Conservation (phyloP, 2,888 invertebrate species). For the Laspeyria flexula region DNA sequence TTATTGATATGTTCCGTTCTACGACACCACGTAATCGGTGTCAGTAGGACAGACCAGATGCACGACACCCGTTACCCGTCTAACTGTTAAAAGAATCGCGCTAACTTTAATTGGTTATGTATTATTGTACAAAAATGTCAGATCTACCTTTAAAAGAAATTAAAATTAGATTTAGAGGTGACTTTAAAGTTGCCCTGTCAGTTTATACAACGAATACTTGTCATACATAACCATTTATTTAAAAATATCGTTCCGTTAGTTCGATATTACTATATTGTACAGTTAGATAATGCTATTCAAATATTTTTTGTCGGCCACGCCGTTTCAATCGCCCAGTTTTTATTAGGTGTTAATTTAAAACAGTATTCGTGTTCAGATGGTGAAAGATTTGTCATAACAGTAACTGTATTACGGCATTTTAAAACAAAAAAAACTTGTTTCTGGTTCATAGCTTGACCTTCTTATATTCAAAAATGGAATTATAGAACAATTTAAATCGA, state of each 20-base stretch:
- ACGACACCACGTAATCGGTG: conserved; percentile 67
- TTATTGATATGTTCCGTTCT: conserved; percentile 60
- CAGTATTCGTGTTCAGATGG: conserved; percentile 42
- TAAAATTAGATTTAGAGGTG: too few relatives aligned
- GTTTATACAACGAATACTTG: too few relatives aligned
- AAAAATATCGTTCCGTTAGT: conserved; percentile 51
- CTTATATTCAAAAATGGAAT: conserved; percentile 16
- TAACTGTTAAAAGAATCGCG: conserved; percentile 79
- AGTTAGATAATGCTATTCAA: conserved; percentile 57
- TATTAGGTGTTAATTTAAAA: conserved; percentile 53
- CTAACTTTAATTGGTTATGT: conserved; percentile 64
- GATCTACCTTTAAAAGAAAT: conserved; percentile 28
- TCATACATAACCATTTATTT: conserved; percentile 29
- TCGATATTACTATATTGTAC: conserved; percentile 54
- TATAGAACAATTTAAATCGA: conserved; percentile 2
- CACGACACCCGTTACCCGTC: conserved; percentile 73
- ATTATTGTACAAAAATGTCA: conserved; percentile 66
- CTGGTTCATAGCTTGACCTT: conserved; percentile 18
- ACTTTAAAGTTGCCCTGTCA: background rate
- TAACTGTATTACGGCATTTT: conserved; percentile 33
- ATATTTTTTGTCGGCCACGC: conserved; percentile 48
- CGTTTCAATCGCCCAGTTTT: conserved; percentile 42
- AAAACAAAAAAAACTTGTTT: conserved; percentile 24
- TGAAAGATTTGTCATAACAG: conserved; percentile 39
- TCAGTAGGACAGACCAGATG: conserved; percentile 81